These are phyloP conservation scores for Pogonomyrmex californicus DNA, from an alignment of 1,140 invertebrate genomes.

Conservation along the genomic window DNA sequence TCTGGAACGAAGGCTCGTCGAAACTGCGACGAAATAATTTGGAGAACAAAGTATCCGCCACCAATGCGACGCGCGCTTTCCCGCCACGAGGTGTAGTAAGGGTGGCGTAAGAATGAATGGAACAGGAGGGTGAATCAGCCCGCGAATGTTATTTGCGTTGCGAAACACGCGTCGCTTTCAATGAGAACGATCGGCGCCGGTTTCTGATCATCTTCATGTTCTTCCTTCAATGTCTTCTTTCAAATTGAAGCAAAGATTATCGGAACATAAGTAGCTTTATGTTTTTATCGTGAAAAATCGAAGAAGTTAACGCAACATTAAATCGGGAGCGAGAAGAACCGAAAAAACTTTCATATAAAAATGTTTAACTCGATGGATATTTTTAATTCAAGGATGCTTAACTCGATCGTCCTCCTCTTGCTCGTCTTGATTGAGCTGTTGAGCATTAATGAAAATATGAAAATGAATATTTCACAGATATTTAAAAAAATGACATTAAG, in stretches of 20 bases:
- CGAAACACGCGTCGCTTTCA: slow-evolving; percentile 44
- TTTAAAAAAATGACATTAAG: not conserved
- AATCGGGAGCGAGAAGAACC: too few relatives aligned
- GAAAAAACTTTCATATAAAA: not conserved
- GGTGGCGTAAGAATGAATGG: slow-evolving; percentile 48
- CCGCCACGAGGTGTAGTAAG: slow-evolving; percentile 57
- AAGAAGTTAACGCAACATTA: not conserved
- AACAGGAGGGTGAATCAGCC: slow-evolving; percentile 47
- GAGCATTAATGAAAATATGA: not conserved
- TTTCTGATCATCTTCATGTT: not conserved
- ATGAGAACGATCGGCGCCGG: not conserved
- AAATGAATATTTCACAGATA: not conserved
- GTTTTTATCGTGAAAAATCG: not conserved
- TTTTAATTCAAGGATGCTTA: not conserved
- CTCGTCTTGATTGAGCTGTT: not conserved
- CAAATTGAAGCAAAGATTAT: not conserved
- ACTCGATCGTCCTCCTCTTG: not conserved
- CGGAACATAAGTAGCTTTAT: not conserved
- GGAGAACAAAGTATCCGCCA: slow-evolving; percentile 7
- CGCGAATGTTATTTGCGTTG: slow-evolving; percentile 38
- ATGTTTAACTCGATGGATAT: not conserved
- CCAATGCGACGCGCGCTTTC: slow-evolving; percentile 49
- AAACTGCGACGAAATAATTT: slow-evolving; percentile 52
- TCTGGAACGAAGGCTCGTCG: slow-evolving; percentile 35
- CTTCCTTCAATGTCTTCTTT: not conserved